Percentiles rank a stretch among this genome's conserved stretches.
phyloP scores from a whole-genome alignment of 2,113 vertebrate species.

The Oncorhynchus masou region DNA sequence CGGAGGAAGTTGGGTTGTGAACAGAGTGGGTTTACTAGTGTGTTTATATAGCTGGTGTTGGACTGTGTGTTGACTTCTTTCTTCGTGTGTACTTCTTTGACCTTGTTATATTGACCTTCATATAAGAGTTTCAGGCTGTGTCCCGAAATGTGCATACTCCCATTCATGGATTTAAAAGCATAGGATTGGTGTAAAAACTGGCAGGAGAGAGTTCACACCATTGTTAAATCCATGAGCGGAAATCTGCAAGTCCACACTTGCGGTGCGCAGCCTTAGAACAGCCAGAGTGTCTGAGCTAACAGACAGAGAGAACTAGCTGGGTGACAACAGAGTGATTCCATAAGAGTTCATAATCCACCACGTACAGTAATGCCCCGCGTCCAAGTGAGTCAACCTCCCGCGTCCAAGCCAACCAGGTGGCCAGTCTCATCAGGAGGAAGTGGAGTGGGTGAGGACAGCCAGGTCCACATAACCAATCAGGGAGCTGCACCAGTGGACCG shows the following conservation, averaged over 20 bases:
- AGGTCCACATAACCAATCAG: conserved; percentile 19
- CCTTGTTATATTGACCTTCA: not conserved
- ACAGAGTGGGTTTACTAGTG: conserved; percentile 16
- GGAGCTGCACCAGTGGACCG: not conserved
- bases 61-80: conserved; percentile 30
- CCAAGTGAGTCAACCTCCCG: conserved; percentile 32
- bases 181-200: too few species aligned
- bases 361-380: too few species aligned
- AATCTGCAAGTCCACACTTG: too few species aligned
- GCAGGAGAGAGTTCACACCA: too few species aligned
- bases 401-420: conserved; percentile 12
- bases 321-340: not conserved
- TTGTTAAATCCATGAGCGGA: too few species aligned
- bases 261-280: too few species aligned
- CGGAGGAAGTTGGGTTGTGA: not conserved
- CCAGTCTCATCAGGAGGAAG: not conserved
- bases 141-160: too few species aligned
- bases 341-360: not conserved
- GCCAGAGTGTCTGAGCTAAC: too few species aligned
- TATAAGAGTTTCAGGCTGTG: not conserved
- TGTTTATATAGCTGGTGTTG: conserved; percentile 67
- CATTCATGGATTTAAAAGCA: too few species aligned
- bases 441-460: conserved; percentile 3
- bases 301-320: too few species aligned
- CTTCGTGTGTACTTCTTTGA: not conserved